Evolutionary conservation across 2,888 invertebrate genomes (phyloP).

Genomic region (Endomychus coccineus): DNA sequence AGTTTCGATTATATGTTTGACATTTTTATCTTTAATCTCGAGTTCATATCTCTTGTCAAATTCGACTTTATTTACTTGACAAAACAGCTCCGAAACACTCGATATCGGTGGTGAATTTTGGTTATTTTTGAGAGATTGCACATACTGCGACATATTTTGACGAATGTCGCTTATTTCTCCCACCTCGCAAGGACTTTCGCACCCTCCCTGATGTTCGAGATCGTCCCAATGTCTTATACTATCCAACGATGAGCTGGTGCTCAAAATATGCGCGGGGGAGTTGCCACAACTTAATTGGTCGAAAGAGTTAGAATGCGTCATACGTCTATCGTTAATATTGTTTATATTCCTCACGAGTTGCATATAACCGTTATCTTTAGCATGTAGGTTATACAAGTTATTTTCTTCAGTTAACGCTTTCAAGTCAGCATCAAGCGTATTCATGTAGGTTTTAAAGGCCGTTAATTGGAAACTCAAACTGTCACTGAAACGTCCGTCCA

Average conservation of each 20-base stretch:
- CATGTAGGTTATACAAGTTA: constrained; percentile 24
- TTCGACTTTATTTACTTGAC: constrained; percentile 16
- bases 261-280: constrained; percentile 37
- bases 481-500: constrained; percentile 41
- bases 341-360: constrained; percentile 31
- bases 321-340: constrained; percentile 25
- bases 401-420: constrained; percentile 29
- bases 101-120: constrained; percentile 32
- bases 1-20: constrained; percentile 35
- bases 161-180: constrained; percentile 36
- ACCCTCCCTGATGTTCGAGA: constrained; percentile 41
- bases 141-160: constrained; percentile 39
- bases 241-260: constrained; percentile 41
- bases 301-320: constrained; percentile 21
- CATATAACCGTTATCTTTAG: constrained; percentile 28
- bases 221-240: constrained; percentile 44
- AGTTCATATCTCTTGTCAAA: constrained; percentile 19
- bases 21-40: constrained; percentile 34
- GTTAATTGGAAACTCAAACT: constrained; percentile 40
- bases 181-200: constrained; percentile 40
- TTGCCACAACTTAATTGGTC: constrained; percentile 20
- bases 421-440: constrained; percentile 30
- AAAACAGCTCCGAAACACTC: constrained; percentile 35
- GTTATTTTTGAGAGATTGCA: constrained; percentile 37
- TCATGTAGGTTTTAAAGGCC: constrained; percentile 39